Conservation (phyloP, 2,888 invertebrate species). For the Mythimna lalbum region DNA sequence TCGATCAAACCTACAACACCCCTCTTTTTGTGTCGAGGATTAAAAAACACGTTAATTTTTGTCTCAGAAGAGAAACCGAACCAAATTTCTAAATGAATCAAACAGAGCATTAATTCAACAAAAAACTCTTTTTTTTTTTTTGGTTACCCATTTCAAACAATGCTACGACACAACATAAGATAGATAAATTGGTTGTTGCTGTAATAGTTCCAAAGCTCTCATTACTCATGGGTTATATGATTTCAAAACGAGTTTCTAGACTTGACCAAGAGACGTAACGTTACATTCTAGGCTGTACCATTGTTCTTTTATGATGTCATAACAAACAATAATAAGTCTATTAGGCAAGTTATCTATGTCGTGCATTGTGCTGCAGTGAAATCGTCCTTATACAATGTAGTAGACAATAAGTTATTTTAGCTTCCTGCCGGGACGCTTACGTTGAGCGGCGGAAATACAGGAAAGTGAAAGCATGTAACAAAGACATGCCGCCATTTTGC, state of each 20-base stretch:
- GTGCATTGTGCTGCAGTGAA: conserved; percentile 77
- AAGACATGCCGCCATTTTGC: conserved; percentile 46
- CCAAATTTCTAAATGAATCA: neutral
- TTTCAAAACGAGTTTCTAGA: conserved; percentile 38
- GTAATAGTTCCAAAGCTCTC: conserved; percentile 8
- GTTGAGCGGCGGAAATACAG: conserved; percentile 75
- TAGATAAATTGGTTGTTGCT: conserved; percentile 20
- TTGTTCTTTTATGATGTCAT: conserved; percentile 78
- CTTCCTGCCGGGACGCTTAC: conserved; percentile 73
- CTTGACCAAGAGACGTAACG: conserved; percentile 34
- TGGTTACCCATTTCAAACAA: conserved; percentile 13
- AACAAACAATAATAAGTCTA: conserved; percentile 71
- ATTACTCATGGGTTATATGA: conserved; percentile 20
- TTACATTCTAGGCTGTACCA: conserved; percentile 55
- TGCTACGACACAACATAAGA: neutral
- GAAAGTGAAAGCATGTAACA: conserved; percentile 84
- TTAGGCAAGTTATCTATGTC: conserved; percentile 70
- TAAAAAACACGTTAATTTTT: neutral
- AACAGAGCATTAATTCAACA: conserved; percentile 31
- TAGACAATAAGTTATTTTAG: conserved; percentile 81
- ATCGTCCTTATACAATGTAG: conserved; percentile 83
- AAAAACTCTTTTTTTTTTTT: conserved; percentile 2
- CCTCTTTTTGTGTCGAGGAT: no score
- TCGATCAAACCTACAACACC: no score
- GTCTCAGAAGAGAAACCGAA: conserved; percentile 9